Evolutionary conservation across 2,113 vertebrate species (phyloP).

Genomic region (Anguilla japonica): DNA sequence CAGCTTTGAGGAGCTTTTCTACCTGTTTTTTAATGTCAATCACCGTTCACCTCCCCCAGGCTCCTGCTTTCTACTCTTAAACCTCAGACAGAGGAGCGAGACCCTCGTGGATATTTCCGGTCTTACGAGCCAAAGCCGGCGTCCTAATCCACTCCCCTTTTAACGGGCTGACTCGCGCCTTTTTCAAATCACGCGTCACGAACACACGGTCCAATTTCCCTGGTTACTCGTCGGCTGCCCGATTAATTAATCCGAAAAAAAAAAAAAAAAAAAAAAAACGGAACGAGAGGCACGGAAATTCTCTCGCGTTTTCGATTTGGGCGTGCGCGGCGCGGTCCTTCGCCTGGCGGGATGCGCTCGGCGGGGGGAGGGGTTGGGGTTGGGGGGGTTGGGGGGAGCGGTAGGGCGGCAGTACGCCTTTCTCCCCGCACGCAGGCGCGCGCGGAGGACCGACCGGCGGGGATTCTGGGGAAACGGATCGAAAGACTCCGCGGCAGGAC

Average conservation of each 20-base stretch:
- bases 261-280: neutral
- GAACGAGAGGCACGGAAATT: neutral
- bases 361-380: neutral
- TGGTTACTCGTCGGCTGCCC: neutral
- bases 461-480: neutral
- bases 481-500: neutral
- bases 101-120: neutral
- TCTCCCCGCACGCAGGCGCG: neutral
- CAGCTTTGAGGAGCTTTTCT: neutral
- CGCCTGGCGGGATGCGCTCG: neutral
- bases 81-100: neutral
- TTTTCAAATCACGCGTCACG: neutral
- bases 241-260: neutral
- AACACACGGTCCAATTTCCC: neutral
- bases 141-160: neutral
- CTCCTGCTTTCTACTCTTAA: neutral
- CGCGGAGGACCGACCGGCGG: neutral
- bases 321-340: neutral
- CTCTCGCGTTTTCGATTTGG: neutral
- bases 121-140: neutral
- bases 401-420: neutral
- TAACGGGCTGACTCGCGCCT: neutral
- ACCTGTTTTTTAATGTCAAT: neutral
- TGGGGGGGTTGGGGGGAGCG: neutral
- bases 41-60: neutral